phyloP scores from a whole-genome alignment of 2,888 invertebrate genomes.

The Galerucella pusilla region DNA sequence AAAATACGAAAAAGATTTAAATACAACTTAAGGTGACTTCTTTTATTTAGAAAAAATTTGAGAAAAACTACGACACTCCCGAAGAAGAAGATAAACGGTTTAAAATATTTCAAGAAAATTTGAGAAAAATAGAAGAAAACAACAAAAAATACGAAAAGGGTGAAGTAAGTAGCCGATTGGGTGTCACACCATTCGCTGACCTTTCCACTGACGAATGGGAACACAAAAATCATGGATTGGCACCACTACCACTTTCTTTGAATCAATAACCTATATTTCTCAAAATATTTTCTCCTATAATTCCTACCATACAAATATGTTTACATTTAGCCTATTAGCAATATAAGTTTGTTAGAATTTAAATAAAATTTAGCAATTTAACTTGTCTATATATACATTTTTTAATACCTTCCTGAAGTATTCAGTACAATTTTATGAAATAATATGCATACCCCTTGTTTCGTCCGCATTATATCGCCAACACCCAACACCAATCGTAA shows the following conservation, averaged over 20 bases:
- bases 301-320: not conserved
- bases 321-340: not conserved
- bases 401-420: too few relatives aligned
- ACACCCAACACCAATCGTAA: too few relatives aligned
- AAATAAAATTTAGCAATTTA: too few relatives aligned
- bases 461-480: too few relatives aligned
- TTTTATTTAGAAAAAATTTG: not conserved
- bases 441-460: too few relatives aligned
- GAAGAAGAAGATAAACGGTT: conserved; percentile 46
- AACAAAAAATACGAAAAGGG: conserved; percentile 47
- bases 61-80: conserved; percentile 39
- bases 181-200: conserved; percentile 47
- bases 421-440: too few relatives aligned
- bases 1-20: too few relatives aligned
- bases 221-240: conserved; percentile 6
- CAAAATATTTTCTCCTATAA: not conserved
- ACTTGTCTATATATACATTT: too few relatives aligned
- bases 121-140: conserved; percentile 46
- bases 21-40: not conserved
- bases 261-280: not conserved
- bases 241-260: not conserved
- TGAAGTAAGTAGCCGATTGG: conserved; percentile 43
- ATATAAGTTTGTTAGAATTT: not conserved
- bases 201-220: conserved; percentile 25
- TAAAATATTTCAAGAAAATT: conserved; percentile 45